Conservation (phyloP, 2,797 vertebrate genomes). For the Philypnodon macrostomus region DNA sequence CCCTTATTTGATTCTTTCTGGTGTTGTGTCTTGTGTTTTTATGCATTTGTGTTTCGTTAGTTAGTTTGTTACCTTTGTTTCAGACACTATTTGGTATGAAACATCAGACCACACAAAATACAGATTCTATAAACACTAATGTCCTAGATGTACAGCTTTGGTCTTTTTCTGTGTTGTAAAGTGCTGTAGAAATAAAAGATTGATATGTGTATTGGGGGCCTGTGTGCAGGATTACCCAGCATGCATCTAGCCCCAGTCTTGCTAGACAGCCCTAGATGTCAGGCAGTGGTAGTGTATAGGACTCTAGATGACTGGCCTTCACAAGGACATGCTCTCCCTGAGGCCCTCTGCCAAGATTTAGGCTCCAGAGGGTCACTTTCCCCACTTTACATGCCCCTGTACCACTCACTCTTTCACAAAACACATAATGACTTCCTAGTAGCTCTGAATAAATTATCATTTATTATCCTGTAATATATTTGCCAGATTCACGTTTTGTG, state of each 20-base stretch:
- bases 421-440: constrained; percentile 52
- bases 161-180: too few relatives aligned
- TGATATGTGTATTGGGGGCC: constrained; percentile 51
- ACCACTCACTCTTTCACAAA: constrained; percentile 28
- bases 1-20: too few relatives aligned
- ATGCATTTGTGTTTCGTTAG: too few relatives aligned
- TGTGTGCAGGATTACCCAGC: constrained; percentile 59
- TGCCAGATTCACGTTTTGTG: too few relatives aligned
- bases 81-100: too few relatives aligned
- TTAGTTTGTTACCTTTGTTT: too few relatives aligned
- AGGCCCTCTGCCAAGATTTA: constrained; percentile 55
- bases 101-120: too few relatives aligned
- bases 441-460: constrained; percentile 48
- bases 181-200: too few relatives aligned
- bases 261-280: constrained; percentile 67
- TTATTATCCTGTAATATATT: too few relatives aligned
- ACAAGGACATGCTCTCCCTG: constrained; percentile 47
- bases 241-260: constrained; percentile 61
- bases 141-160: too few relatives aligned
- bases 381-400: constrained; percentile 26
- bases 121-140: too few relatives aligned
- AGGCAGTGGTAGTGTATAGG: constrained; percentile 62
- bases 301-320: constrained; percentile 56
- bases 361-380: constrained; percentile 55
- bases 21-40: too few relatives aligned